Conservation (phyloP, 1,140 invertebrate genomes). For the Acyrthosiphon pisum region DNA sequence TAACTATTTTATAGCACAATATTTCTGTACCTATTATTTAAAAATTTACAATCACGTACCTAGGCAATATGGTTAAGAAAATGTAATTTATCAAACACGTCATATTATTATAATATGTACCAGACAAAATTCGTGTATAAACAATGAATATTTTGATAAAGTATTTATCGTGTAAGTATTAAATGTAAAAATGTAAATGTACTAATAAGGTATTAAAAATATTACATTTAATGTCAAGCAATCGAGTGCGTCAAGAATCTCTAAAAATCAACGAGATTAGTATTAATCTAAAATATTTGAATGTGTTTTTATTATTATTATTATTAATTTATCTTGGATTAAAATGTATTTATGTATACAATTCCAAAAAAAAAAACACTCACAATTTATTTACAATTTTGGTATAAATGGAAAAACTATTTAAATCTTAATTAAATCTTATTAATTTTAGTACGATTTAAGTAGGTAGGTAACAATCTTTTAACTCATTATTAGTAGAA, state of each 20-base stretch:
- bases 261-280: neutral
- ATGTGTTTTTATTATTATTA: neutral
- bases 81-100: neutral
- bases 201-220: neutral
- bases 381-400: neutral
- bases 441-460: neutral
- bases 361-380: neutral
- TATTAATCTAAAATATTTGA: neutral
- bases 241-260: neutral
- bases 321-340: neutral
- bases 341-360: neutral
- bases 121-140: neutral
- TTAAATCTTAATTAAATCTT: neutral
- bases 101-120: neutral
- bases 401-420: neutral
- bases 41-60: neutral
- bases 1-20: neutral
- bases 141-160: neutral
- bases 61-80: neutral
- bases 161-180: neutral
- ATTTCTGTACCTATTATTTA: no score
- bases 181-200: constrained; percentile 28
- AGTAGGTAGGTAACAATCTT: neutral
- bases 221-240: neutral
- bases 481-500: neutral